These are phyloP conservation scores for Hemicrepidius hirtus DNA, from an alignment of 2,888 invertebrate species.

Conservation along the genomic window DNA sequence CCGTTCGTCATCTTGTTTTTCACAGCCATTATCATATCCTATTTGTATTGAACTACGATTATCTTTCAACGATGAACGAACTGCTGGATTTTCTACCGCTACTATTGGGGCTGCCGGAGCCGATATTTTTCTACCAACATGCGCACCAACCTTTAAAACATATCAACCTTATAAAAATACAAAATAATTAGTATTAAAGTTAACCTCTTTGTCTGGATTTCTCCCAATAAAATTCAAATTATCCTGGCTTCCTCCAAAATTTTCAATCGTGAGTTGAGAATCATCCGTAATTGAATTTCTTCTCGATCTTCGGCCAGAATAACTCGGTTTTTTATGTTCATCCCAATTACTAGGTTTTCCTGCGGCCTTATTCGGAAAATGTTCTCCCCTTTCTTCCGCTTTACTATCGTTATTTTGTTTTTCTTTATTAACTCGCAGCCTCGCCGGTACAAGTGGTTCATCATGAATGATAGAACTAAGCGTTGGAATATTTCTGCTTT, in stretches of 20 bases:
- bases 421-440: constrained; percentile 78
- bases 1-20: constrained; percentile 78
- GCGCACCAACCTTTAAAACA: constrained; percentile 68
- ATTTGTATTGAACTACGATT: constrained; percentile 82
- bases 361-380: constrained; percentile 76
- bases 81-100: constrained; percentile 78
- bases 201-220: constrained; percentile 85
- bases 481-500: constrained; percentile 86
- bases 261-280: constrained; percentile 92
- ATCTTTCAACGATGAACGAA: constrained; percentile 85
- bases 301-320: constrained; percentile 88
- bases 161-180: not conserved
- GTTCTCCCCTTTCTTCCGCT: constrained; percentile 79
- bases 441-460: constrained; percentile 76
- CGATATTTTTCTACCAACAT: constrained; percentile 73
- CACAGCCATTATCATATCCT: constrained; percentile 78
- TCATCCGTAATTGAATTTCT: constrained; percentile 91
- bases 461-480: constrained; percentile 78
- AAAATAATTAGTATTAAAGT: constrained; percentile 14
- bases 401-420: constrained; percentile 78
- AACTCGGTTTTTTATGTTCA: constrained; percentile 81
- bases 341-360: constrained; percentile 92
- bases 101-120: constrained; percentile 74
- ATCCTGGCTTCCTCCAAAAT: constrained; percentile 95
- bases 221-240: constrained; percentile 89